Evolutionary conservation across 2,113 vertebrate genomes (phyloP).

Genomic region (Enhydra lutris): DNA sequence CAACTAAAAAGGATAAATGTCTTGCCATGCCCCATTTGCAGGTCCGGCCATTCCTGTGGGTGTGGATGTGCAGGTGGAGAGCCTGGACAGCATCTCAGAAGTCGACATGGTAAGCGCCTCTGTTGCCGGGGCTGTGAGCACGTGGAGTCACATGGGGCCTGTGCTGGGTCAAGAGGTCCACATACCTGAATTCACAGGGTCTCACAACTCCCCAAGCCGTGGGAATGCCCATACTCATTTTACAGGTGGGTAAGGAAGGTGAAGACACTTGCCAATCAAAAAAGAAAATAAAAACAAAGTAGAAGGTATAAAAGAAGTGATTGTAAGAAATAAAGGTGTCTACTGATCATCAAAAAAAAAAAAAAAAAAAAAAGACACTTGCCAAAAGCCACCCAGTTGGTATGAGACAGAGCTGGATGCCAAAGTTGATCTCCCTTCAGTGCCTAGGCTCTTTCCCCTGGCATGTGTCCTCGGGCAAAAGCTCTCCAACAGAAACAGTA

Average conservation of each 20-base stretch:
- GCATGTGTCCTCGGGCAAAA: not conserved
- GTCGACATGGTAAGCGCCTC: constrained; percentile 91
- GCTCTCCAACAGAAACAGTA: not conserved
- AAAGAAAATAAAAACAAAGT: too few relatives aligned
- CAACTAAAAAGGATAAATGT: not conserved
- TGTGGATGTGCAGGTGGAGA: constrained; percentile 96
- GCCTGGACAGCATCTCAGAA: constrained; percentile 96
- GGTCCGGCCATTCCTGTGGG: constrained; percentile 96
- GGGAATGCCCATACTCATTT: not conserved
- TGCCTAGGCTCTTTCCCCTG: not conserved
- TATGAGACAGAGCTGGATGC: not conserved
- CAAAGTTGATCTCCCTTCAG: not conserved
- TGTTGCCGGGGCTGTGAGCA: rapidly evolving
- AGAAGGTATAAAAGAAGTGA: too few relatives aligned
- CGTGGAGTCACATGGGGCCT: rapidly evolving
- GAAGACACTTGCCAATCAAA: not conserved
- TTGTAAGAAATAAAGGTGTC: too few relatives aligned
- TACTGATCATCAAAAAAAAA: too few relatives aligned
- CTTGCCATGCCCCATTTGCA: constrained; percentile 53
- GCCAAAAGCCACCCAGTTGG: not conserved
- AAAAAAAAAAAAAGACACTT: too few relatives aligned
- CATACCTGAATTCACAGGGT: not conserved
- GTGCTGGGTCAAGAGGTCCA: not conserved
- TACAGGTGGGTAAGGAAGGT: not conserved
- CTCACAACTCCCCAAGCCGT: not conserved